Evolutionary conservation across 1,140 invertebrate species (phyloP), one percentile per base, ranked within the genome.

Genomic region (Pinna nobilis): DNA sequence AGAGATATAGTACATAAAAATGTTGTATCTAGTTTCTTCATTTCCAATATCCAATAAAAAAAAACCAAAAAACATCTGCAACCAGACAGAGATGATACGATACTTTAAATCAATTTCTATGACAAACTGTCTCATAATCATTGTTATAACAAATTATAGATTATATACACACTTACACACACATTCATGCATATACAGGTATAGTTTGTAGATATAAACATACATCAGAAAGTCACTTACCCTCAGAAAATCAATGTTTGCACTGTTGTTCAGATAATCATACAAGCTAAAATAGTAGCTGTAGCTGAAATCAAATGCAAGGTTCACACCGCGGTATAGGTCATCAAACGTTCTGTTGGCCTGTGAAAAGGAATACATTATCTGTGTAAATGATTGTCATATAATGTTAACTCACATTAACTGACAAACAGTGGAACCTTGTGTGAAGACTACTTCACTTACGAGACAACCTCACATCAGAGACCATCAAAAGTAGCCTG

Each of bases 341-440:
- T 80, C 81, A 18, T 80, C 76, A 77, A 89, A 88, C 20, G 84
- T 84, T n/a, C 73, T 59, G 65, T 88, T 88, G 6, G 88, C 85
- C 84, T 89, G 71, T 77, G 64, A 50, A 77, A n/a, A 67, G 60
- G 15, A 64, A 53, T 47, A 20, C 20, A 50, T 25, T 35, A 30
- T 51, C 23, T 53, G 1, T 28, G 39, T 7, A 18, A 18, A 18
- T 7, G 39, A 44, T n/a, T n/a, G n/a, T n/a, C n/a, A n/a, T n/a
- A n/a, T n/a, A 20, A 18, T 3, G 15, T 15, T 47, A 20, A 18
- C 3, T 47, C 15, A 18, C 15, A 18, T 15, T 47, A 20, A 18
- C 15, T 47, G 44, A 47, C 3, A 47, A 20, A 47, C 15, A 47
- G 44, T 18, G n/a, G n/a, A n/a, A n/a, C n/a, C n/a, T n/a, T n/a